Evolutionary conservation across 2,888 invertebrate species (phyloP), one percentile per base, ranked within the genome.

Genomic region (Drosophila ustulata): DNA sequence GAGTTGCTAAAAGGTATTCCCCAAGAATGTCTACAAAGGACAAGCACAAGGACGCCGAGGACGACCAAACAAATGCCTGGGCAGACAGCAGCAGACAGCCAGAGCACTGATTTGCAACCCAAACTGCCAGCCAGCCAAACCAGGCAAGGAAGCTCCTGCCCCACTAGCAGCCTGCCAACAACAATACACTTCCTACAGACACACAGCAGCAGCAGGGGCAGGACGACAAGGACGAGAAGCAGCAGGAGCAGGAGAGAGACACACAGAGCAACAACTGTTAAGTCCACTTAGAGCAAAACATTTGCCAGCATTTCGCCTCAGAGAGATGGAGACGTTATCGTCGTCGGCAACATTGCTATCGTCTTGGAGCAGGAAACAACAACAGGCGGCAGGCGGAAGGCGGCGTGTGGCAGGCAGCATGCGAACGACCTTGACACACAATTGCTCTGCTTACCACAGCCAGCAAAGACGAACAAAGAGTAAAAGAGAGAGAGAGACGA

Each of bases 351-450:
- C 78, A 72, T 73, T 62, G 71, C 67, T 55, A 88, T 78, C 88
- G 88, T 83, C 83, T 83, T 83, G 86, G 86, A 82, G 88, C 86
- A 82, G 83, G 88, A 83, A 87, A 71, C 69, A 77, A 59, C 82
- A 81, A 53, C 62, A 66, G 52, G 23, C 43, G 3, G 28, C 18
- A 53, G 30, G 6, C 30, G 1, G 30, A 50, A 50, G 37, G 59
- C 26, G 39, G 52, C 52, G 34, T 37, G 39, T 28, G 58, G 59
- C 66, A 64, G 49, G 62, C 72, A 58, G 67, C 70, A 66, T 49
- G 58, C 65, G 46, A 64, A 73, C 80, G 83, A 85, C 85, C 85
- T 85, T 85, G 85, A 85, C 85, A 85, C 73, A 85, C 71, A 79
- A 75, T 63, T 69, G 63, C 51, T 53, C 52, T 45, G 66, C 47